Conservation (phyloP, 2,113 vertebrate genomes). For the Phaethon lepturus region DNA sequence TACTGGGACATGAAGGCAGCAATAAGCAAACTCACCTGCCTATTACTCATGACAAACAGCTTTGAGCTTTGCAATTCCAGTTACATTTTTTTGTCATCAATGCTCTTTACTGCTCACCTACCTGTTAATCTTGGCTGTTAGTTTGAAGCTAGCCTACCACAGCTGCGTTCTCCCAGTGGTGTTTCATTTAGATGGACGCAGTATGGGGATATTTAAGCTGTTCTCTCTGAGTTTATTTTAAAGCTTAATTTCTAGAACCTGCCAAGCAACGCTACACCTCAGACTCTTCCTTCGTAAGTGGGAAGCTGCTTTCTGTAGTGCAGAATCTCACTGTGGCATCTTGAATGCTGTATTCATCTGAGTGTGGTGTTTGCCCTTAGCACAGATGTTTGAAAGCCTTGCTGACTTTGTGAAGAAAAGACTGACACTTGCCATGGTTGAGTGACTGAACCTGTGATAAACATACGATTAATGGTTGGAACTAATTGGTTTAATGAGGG, state of each 20-base stretch:
- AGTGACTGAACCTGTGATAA: neutral
- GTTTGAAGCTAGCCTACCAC: neutral
- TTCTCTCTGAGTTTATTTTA: neutral
- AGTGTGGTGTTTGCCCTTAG: neutral
- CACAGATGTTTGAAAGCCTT: neutral
- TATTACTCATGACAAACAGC: neutral
- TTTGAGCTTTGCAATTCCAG: neutral
- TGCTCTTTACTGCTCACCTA: neutral
- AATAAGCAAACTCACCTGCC: neutral
- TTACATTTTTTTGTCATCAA: neutral
- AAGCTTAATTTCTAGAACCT: neutral
- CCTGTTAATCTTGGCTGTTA: neutral
- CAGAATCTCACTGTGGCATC: neutral
- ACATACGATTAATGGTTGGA: neutral
- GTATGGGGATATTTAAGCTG: neutral
- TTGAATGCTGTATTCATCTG: neutral
- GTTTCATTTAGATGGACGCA: neutral
- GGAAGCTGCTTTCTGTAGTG: neutral
- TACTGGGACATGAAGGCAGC: neutral
- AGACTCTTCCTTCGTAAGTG: neutral
- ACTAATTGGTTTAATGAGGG: constrained; percentile 28
- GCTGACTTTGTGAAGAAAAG: neutral
- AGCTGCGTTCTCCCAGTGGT: neutral
- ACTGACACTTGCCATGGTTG: neutral
- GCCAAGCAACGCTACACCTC: neutral